These are phyloP conservation scores for Eulemur albifrons DNA, from an alignment of 2,797 vertebrate genomes.

Conservation along the genomic window DNA sequence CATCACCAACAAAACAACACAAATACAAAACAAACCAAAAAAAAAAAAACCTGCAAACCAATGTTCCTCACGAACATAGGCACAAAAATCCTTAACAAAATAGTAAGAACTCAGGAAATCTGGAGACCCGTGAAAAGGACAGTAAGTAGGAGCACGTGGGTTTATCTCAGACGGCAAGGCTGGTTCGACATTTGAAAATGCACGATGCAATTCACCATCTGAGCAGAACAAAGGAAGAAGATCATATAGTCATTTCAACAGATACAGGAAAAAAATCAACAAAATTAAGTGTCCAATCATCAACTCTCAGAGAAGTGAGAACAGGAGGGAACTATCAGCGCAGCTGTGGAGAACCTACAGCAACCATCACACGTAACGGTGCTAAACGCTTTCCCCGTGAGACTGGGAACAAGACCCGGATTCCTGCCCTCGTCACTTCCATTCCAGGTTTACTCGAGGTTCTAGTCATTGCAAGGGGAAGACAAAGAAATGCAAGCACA, in stretches of 20 bases:
- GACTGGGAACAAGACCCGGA: rapidly evolving
- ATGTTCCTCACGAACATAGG: rapidly evolving
- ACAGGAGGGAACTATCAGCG: background rate
- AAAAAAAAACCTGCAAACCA: no score
- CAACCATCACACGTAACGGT: rapidly evolving
- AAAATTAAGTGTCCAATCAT: background rate
- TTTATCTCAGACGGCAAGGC: background rate
- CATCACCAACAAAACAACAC: no score
- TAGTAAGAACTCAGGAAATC: background rate
- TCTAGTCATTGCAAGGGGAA: background rate
- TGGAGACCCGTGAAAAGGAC: no score
- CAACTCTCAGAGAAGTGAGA: background rate
- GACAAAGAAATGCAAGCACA: no score
- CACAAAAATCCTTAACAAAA: background rate
- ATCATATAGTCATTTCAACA: rapidly evolving
- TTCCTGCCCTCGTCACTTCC: background rate
- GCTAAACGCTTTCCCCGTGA: rapidly evolving
- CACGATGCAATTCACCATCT: rapidly evolving
- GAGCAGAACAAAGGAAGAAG: background rate
- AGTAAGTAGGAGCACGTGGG: rapidly evolving
- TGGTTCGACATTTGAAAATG: background rate
- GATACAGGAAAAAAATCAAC: background rate
- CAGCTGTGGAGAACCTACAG: rapidly evolving
- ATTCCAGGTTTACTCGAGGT: background rate
- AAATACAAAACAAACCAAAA: background rate